These are phyloP conservation scores for Saccostrea cuccullata DNA, from an alignment of 1,140 invertebrate genomes.

Conservation along the genomic window DNA sequence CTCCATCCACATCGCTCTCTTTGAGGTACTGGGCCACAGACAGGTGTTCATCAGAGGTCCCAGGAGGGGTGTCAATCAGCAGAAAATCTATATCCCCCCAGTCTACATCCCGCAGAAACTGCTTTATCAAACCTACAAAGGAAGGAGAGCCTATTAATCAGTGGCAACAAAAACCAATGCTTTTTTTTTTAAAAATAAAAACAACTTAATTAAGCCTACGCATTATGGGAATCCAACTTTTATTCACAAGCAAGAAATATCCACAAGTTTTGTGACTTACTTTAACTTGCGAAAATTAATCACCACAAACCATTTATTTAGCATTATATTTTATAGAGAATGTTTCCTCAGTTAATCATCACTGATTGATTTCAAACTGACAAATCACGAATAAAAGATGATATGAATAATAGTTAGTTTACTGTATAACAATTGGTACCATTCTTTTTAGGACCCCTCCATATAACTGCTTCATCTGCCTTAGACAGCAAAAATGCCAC, in stretches of 20 bases:
- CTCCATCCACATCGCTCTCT: slow-evolving; percentile 85
- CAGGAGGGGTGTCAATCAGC: slow-evolving; percentile 97
- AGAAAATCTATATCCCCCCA: slow-evolving; percentile 97
- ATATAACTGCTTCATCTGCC: slow-evolving; percentile 94
- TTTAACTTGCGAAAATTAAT: no score
- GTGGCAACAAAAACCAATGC: not conserved
- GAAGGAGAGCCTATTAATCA: not conserved
- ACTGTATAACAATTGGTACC: no score
- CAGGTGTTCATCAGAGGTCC: slow-evolving; percentile 98
- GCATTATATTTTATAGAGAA: no score
- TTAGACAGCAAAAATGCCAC: slow-evolving; percentile 95
- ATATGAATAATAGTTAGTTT: no score
- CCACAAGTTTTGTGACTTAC: no score
- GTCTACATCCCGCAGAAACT: slow-evolving; percentile 93
- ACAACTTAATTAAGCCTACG: no score
- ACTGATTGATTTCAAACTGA: no score
- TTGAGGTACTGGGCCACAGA: slow-evolving; percentile 89
- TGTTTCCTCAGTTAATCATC: no score
- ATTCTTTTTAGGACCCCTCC: slow-evolving; percentile 97
- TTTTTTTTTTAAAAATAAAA: not conserved
- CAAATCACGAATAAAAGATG: no score
- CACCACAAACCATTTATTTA: no score
- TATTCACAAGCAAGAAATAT: no score
- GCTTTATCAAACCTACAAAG: slow-evolving; percentile 89
- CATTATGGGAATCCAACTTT: no score